Conservation (phyloP, 1,140 invertebrate genomes). For the Achatina immaculata region DNA sequence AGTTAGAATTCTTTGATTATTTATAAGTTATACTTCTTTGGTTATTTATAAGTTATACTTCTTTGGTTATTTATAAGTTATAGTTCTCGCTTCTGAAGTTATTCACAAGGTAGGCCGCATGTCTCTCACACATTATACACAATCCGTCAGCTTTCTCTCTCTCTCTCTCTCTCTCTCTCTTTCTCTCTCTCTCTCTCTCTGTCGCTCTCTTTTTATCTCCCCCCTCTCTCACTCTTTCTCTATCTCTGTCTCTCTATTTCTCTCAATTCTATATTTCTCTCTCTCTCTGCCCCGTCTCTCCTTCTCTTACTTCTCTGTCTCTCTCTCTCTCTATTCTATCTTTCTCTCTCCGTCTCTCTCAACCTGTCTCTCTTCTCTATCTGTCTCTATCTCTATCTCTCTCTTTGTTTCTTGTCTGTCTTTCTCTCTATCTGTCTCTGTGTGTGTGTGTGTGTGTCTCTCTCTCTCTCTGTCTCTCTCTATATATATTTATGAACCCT, state of each 20-base stretch:
- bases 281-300: background rate
- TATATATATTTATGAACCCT: background rate
- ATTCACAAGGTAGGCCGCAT: too few relatives aligned
- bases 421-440: constrained; percentile 1
- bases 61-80: too few relatives aligned
- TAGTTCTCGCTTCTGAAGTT: too few relatives aligned
- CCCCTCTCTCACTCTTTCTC: too few relatives aligned
- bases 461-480: constrained; percentile 25
- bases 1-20: too few relatives aligned
- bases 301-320: constrained; percentile 19
- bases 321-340: constrained; percentile 19
- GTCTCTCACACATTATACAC: too few relatives aligned
- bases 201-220: too few relatives aligned
- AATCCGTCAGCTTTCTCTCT: background rate
- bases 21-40: too few relatives aligned
- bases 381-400: background rate
- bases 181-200: background rate
- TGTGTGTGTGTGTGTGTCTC: constrained; percentile 16
- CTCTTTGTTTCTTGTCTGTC: background rate
- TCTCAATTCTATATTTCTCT: background rate
- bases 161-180: background rate
- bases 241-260: too few relatives aligned
- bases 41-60: too few relatives aligned
- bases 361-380: background rate
- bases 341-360: background rate